Evolutionary conservation across 2,797 vertebrate genomes (phyloP).

Genomic region (Varecia variegata): DNA sequence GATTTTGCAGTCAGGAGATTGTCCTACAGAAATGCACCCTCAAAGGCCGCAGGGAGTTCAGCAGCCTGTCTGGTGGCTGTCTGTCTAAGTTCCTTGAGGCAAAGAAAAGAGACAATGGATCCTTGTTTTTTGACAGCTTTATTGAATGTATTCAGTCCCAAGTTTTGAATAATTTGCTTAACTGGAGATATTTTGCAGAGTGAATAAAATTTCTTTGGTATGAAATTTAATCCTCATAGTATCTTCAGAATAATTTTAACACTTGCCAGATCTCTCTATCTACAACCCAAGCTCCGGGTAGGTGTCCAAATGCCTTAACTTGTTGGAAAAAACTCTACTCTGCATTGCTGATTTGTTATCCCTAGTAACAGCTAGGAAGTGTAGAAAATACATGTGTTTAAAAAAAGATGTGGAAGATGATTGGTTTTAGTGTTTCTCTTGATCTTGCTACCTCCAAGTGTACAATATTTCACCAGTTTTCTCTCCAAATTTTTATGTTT

Average conservation of each 20-base stretch:
- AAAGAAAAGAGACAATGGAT: slow-evolving; percentile 33
- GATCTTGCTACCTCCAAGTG: neutral
- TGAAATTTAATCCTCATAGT: slow-evolving; percentile 65
- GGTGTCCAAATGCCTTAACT: slow-evolving; percentile 31
- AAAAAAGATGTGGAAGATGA: neutral
- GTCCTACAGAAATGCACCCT: slow-evolving; percentile 31
- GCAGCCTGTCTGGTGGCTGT: slow-evolving; percentile 69
- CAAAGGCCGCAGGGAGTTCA: slow-evolving; percentile 19
- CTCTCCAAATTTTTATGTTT: neutral
- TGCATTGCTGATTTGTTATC: slow-evolving; percentile 49
- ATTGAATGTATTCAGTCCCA: slow-evolving; percentile 39
- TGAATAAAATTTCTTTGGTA: slow-evolving; percentile 51
- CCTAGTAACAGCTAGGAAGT: neutral
- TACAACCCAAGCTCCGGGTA: slow-evolving; percentile 22
- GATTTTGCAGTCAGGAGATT: slow-evolving; percentile 45
- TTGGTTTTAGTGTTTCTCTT: neutral
- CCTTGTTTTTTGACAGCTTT: slow-evolving; percentile 63
- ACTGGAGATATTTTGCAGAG: slow-evolving; percentile 55
- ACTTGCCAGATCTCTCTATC: slow-evolving; percentile 37
- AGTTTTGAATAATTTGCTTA: slow-evolving; percentile 66
- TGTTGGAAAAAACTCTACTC: slow-evolving; percentile 20
- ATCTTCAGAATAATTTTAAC: slow-evolving; percentile 62
- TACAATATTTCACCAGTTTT: neutral
- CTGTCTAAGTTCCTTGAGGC: slow-evolving; percentile 59
- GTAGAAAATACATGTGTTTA: neutral